Percentiles rank a stretch among this genome's conserved stretches.
phyloP scores from a whole-genome alignment of 2,113 vertebrate species.

The Actenoides hombroni region DNA sequence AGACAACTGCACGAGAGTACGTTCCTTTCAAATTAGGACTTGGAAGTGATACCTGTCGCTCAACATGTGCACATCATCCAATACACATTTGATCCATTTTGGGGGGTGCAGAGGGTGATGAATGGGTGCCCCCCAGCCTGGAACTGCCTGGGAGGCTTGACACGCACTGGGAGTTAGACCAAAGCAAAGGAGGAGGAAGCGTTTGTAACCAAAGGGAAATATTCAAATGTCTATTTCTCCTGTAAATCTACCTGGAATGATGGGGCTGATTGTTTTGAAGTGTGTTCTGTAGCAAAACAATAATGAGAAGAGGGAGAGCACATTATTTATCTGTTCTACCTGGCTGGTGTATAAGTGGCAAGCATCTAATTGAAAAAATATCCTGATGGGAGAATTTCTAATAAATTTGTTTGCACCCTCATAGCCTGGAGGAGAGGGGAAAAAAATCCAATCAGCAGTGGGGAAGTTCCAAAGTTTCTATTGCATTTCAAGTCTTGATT shows the following conservation, averaged over 20 bases:
- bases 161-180: background rate
- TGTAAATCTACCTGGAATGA: slow-evolving; percentile 8
- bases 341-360: slow-evolving; percentile 39
- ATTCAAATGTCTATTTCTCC: slow-evolving; percentile 26
- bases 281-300: slow-evolving; percentile 1
- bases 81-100: background rate
- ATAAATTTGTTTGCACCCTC: slow-evolving; percentile 58
- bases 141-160: background rate
- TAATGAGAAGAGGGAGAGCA: slow-evolving; percentile 42
- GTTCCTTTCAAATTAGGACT: background rate
- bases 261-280: slow-evolving; percentile 31
- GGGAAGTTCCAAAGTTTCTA: slow-evolving; percentile 50
- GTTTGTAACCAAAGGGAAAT: slow-evolving; percentile 13
- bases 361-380: slow-evolving; percentile 62
- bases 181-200: background rate
- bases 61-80: background rate
- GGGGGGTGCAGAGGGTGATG: background rate
- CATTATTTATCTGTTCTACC: slow-evolving; percentile 53
- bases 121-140: background rate
- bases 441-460: slow-evolving; percentile 47
- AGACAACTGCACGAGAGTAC: background rate
- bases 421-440: slow-evolving; percentile 20
- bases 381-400: slow-evolving; percentile 50
- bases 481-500: slow-evolving; percentile 53
- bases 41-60: background rate